Base-by-base conservation (phyloP, 2,797 vertebrate species). In the Bradypodion ventrale region DNA sequence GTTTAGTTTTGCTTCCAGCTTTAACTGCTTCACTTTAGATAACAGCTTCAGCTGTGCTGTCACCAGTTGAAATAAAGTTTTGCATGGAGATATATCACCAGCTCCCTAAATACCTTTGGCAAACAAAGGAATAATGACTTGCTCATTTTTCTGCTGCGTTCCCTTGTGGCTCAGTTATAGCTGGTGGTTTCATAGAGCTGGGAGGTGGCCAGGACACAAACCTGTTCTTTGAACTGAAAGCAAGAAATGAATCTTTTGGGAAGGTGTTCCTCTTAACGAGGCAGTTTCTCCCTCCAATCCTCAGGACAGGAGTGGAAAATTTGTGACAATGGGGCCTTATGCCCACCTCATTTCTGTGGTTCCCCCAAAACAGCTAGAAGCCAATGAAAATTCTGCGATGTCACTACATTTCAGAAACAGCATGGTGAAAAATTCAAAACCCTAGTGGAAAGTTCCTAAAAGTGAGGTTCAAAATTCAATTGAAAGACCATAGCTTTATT, bases 41-140 rank as follows among this genome's bases (percentile, higher is more conserved):
- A 82, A 70, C 7, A 82, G 79, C 65, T 74, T 82, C 74, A 63
- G 79, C 79, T 85, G 65, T 25, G 16, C 74, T 85, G 84, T 85
- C 84, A 85, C 56, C 52, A 40, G 27, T 66, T 85, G 84, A 70
- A 85, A 85, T 85, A 82, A 82, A 82, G 74, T 72, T 85, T 85
- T 85, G 65, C 66, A 63, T 65, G 44, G 63, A 72, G 79, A 85
- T 82, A 85, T 85, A 74, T 85, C 84, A 81, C 79, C 42, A 76
- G 73, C 35, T 85, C 74, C 74, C 65, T 76, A 77, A 85, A 77
- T 82, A 85, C 65, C 84, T 82, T 85, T 27, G 65, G 73, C 84
- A 85, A 82, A 85, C 78, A 82, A 82, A 70, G 73, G 76, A 82
- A 82, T 77, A 85, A 85, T 70, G 79, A 77, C 65, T 70, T 85